Base-by-base conservation (phyloP, 2,888 invertebrate species). In the Campoplex nolae region DNA sequence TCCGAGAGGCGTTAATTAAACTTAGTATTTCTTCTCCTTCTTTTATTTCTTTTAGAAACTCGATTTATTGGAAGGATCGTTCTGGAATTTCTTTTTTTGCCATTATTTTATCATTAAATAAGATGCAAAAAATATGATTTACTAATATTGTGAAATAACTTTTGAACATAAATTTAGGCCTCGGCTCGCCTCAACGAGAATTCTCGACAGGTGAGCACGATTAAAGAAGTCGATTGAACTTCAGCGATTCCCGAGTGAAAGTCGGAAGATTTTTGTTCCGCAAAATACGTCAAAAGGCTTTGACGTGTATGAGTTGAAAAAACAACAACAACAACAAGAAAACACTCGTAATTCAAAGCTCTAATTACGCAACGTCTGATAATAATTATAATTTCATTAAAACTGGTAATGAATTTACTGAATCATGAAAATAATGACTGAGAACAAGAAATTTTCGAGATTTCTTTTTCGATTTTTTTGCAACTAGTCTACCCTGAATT, bases 201-300 rank as follows among this genome's bases (percentile, higher is more conserved):
- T 18, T 68, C 77, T 51, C 35, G 67, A 62, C 73, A 73, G 48
- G 11, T 68, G 73, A 80, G 56, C 80, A 81, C 84, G 86, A 86
- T 86, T 81, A 70, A 23, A 84, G 65, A 77, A 77, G 81, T 86
- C 80, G 81, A 84, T 81, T 84, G 73, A 84, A 84, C 70, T 38
- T 48, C 42, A 74, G 45, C 74, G 84, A 78, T 23, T 74, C 77
- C 51, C 73, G 62, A 77, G 86, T 81, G 86, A 86, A 86, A 86
- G 86, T 84, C 54, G 84, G 81, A 86, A 86, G 84, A 58, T 62
- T 62, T 38, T 75, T 65, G 45, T 77, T 56, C 54, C 51, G 38
- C 58, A 78, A 81, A 45, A 35, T 58, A 35, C 71, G 38, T 42
- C 3, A 32, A 32, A 8, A 73, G 23, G 23, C n/a, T 51, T 71